Conservation (phyloP, 2,888 invertebrate genomes). For the Periphyllus acericola region DNA sequence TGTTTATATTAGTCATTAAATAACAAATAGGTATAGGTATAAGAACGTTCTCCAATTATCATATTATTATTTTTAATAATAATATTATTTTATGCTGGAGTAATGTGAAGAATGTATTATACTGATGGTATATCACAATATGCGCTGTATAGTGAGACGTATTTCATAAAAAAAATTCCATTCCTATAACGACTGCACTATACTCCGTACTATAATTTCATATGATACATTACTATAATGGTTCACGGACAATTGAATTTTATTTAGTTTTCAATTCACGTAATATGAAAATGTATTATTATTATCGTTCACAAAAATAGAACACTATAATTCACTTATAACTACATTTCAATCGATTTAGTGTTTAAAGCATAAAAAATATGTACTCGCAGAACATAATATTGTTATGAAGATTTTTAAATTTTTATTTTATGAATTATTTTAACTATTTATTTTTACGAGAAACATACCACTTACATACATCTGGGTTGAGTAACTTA, state of each 20-base stretch:
- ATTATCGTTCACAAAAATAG: not conserved
- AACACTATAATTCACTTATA: not conserved
- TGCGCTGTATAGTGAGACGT: not conserved
- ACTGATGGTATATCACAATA: not conserved
- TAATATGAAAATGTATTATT: not conserved
- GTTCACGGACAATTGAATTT: conserved; percentile 36
- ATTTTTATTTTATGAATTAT: not conserved
- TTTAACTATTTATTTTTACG: not conserved
- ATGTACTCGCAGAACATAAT: not conserved
- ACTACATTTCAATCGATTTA: conserved; percentile 14
- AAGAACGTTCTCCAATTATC: not conserved
- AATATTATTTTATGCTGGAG: not conserved
- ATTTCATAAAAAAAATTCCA: not conserved
- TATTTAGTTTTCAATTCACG: conserved; percentile 20
- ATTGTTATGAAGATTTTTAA: not conserved
- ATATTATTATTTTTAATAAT: not conserved
- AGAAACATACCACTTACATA: too few relatives aligned
- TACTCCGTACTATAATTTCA: not conserved
- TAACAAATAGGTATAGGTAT: too few relatives aligned
- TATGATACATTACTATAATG: not conserved
- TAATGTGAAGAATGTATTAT: not conserved
- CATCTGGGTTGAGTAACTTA: too few relatives aligned
- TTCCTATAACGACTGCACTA: not conserved
- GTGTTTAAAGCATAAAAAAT: not conserved
- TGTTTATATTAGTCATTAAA: too few relatives aligned